phyloP scores from a whole-genome alignment of 2,888 invertebrate genomes.

The Trissoscelio sp. region DNA sequence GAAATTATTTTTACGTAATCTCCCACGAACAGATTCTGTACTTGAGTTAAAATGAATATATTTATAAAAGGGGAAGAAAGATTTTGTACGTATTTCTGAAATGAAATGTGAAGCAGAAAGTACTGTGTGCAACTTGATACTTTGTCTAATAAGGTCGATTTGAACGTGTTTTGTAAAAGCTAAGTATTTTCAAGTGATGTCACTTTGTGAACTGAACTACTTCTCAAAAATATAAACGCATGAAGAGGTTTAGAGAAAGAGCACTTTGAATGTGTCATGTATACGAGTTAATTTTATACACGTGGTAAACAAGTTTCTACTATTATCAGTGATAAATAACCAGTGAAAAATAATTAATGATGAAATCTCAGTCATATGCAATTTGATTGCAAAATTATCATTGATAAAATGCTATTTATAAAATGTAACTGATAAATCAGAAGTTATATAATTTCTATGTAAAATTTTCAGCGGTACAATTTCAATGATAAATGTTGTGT shows the following conservation, averaged over 20 bases:
- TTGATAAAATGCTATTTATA: too few relatives aligned
- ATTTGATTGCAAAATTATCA: too few relatives aligned
- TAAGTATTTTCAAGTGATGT: conserved; percentile 31
- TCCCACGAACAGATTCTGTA: background rate
- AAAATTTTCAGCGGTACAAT: too few relatives aligned
- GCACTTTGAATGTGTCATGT: too few relatives aligned
- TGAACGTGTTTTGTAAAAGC: background rate
- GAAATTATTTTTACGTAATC: background rate
- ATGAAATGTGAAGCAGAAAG: background rate
- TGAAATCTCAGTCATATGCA: too few relatives aligned
- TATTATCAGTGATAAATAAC: too few relatives aligned
- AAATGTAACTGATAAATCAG: too few relatives aligned
- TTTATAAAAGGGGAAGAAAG: conserved; percentile 11
- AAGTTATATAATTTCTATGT: too few relatives aligned
- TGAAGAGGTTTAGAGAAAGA: conserved; percentile 17
- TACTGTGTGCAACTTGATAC: conserved; percentile 38
- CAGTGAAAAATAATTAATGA: too few relatives aligned
- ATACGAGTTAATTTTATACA: too few relatives aligned
- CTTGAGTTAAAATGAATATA: background rate
- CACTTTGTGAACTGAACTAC: background rate
- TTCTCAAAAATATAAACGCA: conserved; percentile 18
- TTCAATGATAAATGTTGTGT: too few relatives aligned
- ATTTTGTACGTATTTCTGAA: background rate
- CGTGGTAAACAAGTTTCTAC: too few relatives aligned
- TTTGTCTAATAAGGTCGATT: conserved; percentile 26